phyloP scores from a whole-genome alignment of 2,888 invertebrate species.

The Philereme transversata region DNA sequence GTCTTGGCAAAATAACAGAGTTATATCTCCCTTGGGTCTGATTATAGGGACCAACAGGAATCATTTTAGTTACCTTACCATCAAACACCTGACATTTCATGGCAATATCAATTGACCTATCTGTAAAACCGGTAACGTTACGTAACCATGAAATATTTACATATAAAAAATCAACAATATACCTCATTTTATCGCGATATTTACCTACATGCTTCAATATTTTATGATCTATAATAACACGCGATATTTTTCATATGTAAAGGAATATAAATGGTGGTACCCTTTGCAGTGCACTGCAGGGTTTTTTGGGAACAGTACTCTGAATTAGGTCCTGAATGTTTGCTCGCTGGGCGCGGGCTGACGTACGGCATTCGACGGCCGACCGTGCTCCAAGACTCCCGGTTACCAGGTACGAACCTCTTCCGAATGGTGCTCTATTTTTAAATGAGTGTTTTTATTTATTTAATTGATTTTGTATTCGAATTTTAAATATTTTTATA shows the following conservation, averaged over 20 bases:
- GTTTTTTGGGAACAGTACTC: slow-evolving; percentile 12
- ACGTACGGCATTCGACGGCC: slow-evolving; percentile 70
- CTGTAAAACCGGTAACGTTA: too few species aligned
- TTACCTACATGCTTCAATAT: too few species aligned
- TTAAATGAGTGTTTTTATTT: slow-evolving; percentile 17
- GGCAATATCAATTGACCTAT: too few species aligned
- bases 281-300: slow-evolving; percentile 61
- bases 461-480: slow-evolving; percentile 4
- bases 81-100: too few species aligned
- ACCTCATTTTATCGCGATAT: too few species aligned
- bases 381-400: slow-evolving; percentile 56
- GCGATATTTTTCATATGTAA: not conserved
- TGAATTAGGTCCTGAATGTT: slow-evolving; percentile 17
- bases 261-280: slow-evolving; percentile 22
- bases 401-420: slow-evolving; percentile 42
- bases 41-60: too few species aligned
- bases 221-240: too few species aligned
- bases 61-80: too few species aligned
- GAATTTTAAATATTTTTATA: not conserved
- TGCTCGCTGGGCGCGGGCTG: slow-evolving; percentile 42
- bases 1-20: too few species aligned
- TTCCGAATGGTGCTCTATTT: slow-evolving; percentile 21
- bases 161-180: too few species aligned
- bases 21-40: too few species aligned
- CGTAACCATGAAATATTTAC: too few species aligned